A percentile compares a stretch with the other conserved stretches of the same genome.
Evolutionary conservation across 2,888 invertebrate genomes (phyloP).

Genomic region (Hydropsyche betteni): DNA sequence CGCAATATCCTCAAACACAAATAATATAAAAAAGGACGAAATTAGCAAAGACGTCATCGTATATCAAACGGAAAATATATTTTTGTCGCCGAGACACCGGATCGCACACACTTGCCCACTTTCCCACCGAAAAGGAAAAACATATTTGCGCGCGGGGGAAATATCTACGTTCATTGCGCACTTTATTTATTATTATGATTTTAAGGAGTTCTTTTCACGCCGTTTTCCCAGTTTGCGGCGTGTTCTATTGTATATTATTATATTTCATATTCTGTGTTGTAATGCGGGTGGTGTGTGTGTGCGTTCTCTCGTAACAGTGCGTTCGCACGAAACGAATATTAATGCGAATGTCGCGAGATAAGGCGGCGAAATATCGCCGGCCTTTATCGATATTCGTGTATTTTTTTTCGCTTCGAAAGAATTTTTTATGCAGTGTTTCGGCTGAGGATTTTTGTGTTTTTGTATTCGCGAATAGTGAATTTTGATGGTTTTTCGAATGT

Average conservation of each 20-base stretch:
- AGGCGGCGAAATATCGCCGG: background rate
- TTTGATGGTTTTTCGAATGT: too few species aligned
- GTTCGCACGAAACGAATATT: constrained; percentile 27
- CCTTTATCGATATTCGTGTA: constrained; percentile 1
- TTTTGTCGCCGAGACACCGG: background rate
- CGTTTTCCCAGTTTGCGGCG: background rate
- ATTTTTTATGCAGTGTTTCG: background rate
- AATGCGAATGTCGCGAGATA: constrained; percentile 8
- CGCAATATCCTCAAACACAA: background rate
- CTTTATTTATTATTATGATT: constrained; percentile 27
- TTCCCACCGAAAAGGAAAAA: constrained; percentile 12
- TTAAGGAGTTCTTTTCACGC: background rate
- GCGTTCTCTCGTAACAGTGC: constrained; percentile 2
- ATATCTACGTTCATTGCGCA: constrained; percentile 18
- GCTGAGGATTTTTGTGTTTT: background rate
- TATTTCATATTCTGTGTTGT: too few species aligned
- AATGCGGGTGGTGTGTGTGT: too few species aligned
- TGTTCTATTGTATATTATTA: too few species aligned
- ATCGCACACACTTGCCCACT: background rate
- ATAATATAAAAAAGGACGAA: background rate
- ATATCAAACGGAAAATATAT: constrained; percentile 5
- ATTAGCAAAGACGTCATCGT: constrained; percentile 1
- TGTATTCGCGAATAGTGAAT: too few species aligned
- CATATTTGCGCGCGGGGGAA: background rate
- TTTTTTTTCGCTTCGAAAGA: background rate